These are phyloP conservation scores for Chrysoperla carnea DNA, from an alignment of 1,140 invertebrate genomes.

Conservation along the genomic window DNA sequence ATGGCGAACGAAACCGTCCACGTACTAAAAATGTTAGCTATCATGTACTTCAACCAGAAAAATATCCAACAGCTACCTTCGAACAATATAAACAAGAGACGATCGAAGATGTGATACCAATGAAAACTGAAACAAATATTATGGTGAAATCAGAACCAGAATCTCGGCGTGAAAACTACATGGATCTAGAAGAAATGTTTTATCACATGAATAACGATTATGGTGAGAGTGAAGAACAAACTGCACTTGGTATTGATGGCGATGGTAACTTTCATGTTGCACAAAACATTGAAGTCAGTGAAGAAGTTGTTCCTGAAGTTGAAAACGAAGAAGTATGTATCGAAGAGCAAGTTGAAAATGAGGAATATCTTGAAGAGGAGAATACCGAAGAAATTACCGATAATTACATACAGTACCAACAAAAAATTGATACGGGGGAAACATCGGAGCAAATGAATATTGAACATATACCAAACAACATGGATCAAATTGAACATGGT, in stretches of 20 bases:
- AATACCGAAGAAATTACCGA: neutral
- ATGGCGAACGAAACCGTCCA: conserved; percentile 31
- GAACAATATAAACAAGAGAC: neutral
- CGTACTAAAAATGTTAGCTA: conserved; percentile 44
- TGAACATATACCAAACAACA: conserved; percentile 9
- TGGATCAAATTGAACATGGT: neutral
- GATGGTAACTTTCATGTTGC: neutral
- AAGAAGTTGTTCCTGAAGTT: conserved; percentile 11
- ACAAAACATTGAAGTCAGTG: neutral
- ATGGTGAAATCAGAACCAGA: neutral
- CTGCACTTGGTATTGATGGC: neutral
- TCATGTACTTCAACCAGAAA: conserved; percentile 27
- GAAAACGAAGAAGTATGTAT: neutral
- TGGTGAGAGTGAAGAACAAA: neutral
- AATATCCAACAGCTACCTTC: conserved; percentile 19
- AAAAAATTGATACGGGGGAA: conserved; percentile 13
- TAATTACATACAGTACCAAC: conserved; percentile 19
- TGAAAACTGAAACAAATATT: neutral
- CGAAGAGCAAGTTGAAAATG: neutral
- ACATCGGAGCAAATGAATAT: conserved; percentile 13
- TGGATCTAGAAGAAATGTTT: neutral
- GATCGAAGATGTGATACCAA: neutral
- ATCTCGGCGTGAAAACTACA: neutral
- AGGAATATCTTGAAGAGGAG: neutral
- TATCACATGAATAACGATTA: neutral